A percentile compares a stretch with the other conserved stretches of the same genome.
phyloP scores from a whole-genome alignment of 2,888 invertebrate genomes.

The Leucophenga maculata region DNA sequence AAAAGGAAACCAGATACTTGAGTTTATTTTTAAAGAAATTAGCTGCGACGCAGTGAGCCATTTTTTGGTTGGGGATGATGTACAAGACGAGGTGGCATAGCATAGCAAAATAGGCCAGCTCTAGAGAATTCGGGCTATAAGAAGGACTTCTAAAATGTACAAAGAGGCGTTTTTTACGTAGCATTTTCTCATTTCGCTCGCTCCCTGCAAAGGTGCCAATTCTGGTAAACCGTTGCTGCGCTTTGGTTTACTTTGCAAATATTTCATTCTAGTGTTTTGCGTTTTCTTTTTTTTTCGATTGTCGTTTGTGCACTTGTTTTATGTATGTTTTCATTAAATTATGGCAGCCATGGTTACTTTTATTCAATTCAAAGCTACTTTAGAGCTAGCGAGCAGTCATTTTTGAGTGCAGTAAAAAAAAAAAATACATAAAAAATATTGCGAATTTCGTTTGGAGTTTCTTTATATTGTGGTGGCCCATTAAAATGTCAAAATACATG shows the following conservation, averaged over 20 bases:
- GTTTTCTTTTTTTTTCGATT: slow-evolving; percentile 27
- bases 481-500: too few species aligned
- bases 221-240: too few species aligned
- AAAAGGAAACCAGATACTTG: slow-evolving; percentile 56
- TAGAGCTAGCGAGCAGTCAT: slow-evolving; percentile 44
- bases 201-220: too few species aligned
- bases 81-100: too few species aligned
- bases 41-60: slow-evolving; percentile 18
- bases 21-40: slow-evolving; percentile 23
- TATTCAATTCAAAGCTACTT: slow-evolving; percentile 62
- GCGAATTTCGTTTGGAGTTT: too few species aligned
- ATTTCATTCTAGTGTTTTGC: slow-evolving; percentile 20
- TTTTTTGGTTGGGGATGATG: background rate
- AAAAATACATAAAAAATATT: slow-evolving; percentile 36
- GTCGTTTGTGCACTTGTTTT: slow-evolving; percentile 5
- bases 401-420: slow-evolving; percentile 40
- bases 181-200: too few species aligned
- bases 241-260: background rate
- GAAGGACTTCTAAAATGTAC: too few species aligned
- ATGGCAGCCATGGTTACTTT: slow-evolving; percentile 64
- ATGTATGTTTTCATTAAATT: slow-evolving; percentile 64
- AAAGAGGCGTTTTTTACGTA: too few species aligned
- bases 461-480: too few species aligned
- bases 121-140: too few species aligned
- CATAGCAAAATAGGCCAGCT: too few species aligned